phyloP scores from a whole-genome alignment of 1,140 invertebrate genomes.

The Trichomalopsis sarcophagae region DNA sequence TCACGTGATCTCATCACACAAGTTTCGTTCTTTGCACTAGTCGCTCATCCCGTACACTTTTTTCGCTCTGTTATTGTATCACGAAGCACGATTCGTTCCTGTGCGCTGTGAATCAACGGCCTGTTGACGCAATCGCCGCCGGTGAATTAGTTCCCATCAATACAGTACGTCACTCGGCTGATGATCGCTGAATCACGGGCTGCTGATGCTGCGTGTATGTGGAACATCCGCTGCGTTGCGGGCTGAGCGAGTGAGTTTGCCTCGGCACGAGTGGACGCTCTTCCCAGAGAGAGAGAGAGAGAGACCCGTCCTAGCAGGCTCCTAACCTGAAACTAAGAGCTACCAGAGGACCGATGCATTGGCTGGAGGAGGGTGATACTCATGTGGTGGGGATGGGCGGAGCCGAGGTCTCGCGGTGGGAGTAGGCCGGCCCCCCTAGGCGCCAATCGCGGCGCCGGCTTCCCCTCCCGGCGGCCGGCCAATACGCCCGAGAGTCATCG shows the following conservation, averaged over 20 bases:
- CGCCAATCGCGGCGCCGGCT: slow-evolving; percentile 60
- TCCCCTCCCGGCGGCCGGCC: slow-evolving; percentile 55
- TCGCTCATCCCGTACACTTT: slow-evolving; percentile 22
- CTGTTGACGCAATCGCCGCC: not conserved
- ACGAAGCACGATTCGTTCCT: slow-evolving; percentile 14
- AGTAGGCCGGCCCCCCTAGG: slow-evolving; percentile 64
- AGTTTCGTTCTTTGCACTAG: slow-evolving; percentile 19
- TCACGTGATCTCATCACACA: slow-evolving; percentile 12
- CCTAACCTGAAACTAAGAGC: slow-evolving; percentile 77
- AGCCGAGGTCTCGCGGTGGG: slow-evolving; percentile 57
- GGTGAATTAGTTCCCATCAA: slow-evolving; percentile 8
- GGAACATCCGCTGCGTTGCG: slow-evolving; percentile 17
- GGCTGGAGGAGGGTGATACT: slow-evolving; percentile 71
- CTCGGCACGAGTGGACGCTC: slow-evolving; percentile 41
- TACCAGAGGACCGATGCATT: slow-evolving; percentile 73
- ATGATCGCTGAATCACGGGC: not conserved
- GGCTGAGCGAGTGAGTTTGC: slow-evolving; percentile 21
- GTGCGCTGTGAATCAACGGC: not conserved
- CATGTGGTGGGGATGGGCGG: slow-evolving; percentile 64
- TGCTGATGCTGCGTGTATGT: not conserved
- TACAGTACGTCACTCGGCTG: not conserved
- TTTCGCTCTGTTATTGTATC: not conserved
- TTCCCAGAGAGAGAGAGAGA: slow-evolving; percentile 68
- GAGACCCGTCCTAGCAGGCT: slow-evolving; percentile 76
- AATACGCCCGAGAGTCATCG: slow-evolving; percentile 57